phyloP scores from a whole-genome alignment of 2,888 invertebrate genomes.

The Chrysina gloriosa region DNA sequence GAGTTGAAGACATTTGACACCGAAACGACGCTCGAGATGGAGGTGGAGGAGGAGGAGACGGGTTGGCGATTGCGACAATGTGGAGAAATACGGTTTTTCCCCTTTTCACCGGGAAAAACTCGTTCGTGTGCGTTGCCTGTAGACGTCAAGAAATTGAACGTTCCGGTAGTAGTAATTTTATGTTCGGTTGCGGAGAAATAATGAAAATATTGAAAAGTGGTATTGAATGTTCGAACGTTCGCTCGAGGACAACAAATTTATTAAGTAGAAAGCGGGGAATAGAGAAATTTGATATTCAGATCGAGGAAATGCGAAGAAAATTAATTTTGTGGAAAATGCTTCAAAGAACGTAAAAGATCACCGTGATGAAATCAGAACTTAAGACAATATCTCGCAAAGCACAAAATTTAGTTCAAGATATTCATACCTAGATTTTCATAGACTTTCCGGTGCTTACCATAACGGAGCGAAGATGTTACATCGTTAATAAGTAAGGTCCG shows the following conservation, averaged over 20 bases:
- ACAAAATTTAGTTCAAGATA: no score
- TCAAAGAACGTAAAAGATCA: no score
- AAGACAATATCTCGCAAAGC: no score
- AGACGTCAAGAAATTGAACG: neutral
- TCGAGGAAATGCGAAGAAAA: no score
- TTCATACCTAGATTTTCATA: no score
- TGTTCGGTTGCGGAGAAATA: neutral
- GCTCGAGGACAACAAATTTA: neutral
- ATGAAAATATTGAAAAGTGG: conserved; percentile 2
- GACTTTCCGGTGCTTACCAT: no score
- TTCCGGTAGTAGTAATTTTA: neutral
- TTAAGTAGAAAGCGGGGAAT: neutral
- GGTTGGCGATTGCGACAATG: neutral
- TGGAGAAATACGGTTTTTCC: conserved; percentile 36
- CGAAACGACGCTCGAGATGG: conserved; percentile 34
- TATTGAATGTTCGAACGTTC: neutral
- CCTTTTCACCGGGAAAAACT: neutral
- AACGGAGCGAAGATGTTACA: no score
- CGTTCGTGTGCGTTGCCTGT: neutral
- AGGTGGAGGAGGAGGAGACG: neutral
- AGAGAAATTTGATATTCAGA: neutral
- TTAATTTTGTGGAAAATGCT: no score
- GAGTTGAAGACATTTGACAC: conserved; percentile 53
- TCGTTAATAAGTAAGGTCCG: no score
- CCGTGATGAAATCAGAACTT: no score